These are phyloP conservation scores for Eristalinus sepulchralis DNA, from an alignment of 2,888 invertebrate genomes.

Conservation along the genomic window DNA sequence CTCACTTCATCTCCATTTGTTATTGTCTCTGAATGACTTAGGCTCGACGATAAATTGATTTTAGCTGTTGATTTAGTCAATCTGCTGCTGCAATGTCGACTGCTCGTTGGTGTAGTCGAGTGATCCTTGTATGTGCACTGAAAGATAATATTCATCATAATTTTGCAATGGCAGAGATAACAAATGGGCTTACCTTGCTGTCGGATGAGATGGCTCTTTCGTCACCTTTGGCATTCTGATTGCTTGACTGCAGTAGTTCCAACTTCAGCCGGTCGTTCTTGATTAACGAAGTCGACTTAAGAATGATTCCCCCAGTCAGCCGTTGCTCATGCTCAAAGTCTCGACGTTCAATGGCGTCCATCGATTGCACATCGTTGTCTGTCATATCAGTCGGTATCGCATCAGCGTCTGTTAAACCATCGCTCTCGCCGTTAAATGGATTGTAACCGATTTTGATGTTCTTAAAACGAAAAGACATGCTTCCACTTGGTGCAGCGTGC, in stretches of 20 bases:
- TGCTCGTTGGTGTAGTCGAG: conserved; percentile 80
- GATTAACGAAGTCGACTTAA: conserved; percentile 77
- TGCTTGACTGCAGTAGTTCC: conserved; percentile 76
- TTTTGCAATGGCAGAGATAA: neutral
- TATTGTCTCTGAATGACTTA: conserved; percentile 73
- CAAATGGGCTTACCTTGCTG: conserved; percentile 76
- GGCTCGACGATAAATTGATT: conserved; percentile 78
- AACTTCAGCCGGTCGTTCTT: conserved; percentile 79
- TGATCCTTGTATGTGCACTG: conserved; percentile 79
- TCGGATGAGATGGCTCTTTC: conserved; percentile 78
- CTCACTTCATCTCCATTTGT: conserved; percentile 2
- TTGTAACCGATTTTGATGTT: conserved; percentile 77
- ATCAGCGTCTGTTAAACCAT: conserved; percentile 24
- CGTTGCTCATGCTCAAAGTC: conserved; percentile 80
- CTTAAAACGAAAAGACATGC: conserved; percentile 78
- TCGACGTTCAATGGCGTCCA: conserved; percentile 80
- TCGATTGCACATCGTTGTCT: conserved; percentile 79
- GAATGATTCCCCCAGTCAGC: conserved; percentile 79
- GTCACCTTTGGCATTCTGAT: conserved; percentile 64
- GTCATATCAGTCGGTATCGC: conserved; percentile 46
- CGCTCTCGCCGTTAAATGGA: conserved; percentile 25
- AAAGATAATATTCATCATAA: neutral
- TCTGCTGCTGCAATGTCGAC: conserved; percentile 78
- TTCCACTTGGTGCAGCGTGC: conserved; percentile 68
- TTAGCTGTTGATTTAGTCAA: conserved; percentile 81